Evolutionary conservation across 2,113 vertebrate genomes (phyloP), one percentile per base, ranked within the genome.

Genomic region (Tursiops truncatus): DNA sequence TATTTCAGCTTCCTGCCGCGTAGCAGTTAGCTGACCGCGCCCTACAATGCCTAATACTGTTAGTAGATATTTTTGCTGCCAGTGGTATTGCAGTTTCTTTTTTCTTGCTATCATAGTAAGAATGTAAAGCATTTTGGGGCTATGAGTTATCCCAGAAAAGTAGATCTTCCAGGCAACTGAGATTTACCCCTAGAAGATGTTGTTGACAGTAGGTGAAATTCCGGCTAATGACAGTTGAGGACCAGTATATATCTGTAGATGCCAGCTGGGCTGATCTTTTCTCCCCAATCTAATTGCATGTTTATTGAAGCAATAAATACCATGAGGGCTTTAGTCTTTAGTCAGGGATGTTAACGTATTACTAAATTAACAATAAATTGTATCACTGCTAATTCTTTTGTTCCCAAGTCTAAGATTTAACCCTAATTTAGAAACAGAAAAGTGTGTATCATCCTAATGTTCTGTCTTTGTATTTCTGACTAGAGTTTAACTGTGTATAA

Each of bases 171-270:
- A 94, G 77, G 36, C 36, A 86, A 91, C 80, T 81, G 73, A 85
- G 41, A 86, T 89, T 86, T 94, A 92, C 41, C n/a, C n/a, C 28
- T 77, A 53, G 20, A 71, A 88, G 23, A 68, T 74, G 79, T 73
- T 73, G 28, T 92, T 95, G 82, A 85, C 36, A 94, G 73, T 62
- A 60, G 44, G 73, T 89, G 44, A 95, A 97, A 92, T 97, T 96
- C 58, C 89, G 77, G 71, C 67, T 95, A 89, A 94, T 76, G 44
- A 76, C 36, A 89, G 14, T 67, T 82, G 36, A 92, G 38, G 67
- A 83, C 44, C 67, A 79, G 28, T 83, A 25, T 94, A 71, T 94
- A 71, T 56, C 62, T 90, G 65, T 89, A 77, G 77, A 92, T 92
- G 41, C 63, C 83, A 92, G 33, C 50, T 92, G 44, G 80, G 47